These are phyloP conservation scores for Syngnathus scovelli DNA, from an alignment of 2,113 vertebrate species.

Conservation along the genomic window DNA sequence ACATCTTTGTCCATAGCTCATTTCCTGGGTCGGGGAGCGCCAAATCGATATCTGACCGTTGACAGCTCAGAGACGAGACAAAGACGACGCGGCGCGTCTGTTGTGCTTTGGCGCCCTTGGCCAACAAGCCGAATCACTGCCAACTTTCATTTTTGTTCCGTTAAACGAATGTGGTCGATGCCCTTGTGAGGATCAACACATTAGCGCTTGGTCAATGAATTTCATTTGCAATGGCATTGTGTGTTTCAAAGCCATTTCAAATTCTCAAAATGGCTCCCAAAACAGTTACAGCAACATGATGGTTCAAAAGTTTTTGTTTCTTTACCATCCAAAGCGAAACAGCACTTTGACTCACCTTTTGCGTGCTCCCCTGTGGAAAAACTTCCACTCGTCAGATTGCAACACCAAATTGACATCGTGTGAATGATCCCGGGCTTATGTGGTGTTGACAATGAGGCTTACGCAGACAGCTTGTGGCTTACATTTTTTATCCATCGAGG, in stretches of 20 bases:
- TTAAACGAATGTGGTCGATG: slow-evolving; percentile 15
- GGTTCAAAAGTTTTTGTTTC: not conserved
- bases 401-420: slow-evolving; percentile 7
- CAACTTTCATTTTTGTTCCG: slow-evolving; percentile 25
- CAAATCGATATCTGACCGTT: slow-evolving; percentile 53
- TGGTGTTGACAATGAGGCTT: slow-evolving; percentile 4
- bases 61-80: slow-evolving; percentile 41
- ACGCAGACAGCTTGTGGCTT: slow-evolving; percentile 10
- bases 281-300: not conserved
- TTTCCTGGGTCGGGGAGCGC: slow-evolving; percentile 27
- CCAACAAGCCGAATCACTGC: slow-evolving; percentile 32
- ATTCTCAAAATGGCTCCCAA: not conserved
- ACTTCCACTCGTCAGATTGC: not conserved
- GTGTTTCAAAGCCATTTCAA: slow-evolving; percentile 7
- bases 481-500: slow-evolving; percentile 11
- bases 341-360: not conserved
- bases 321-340: not conserved
- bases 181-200: slow-evolving; percentile 23
- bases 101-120: slow-evolving; percentile 37
- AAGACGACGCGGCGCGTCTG: slow-evolving; percentile 23
- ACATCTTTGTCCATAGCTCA: slow-evolving; percentile 40
- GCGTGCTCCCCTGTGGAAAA: slow-evolving; percentile 3
- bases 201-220: slow-evolving; percentile 10
- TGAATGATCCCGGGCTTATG: not conserved
- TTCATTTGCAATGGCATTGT: slow-evolving; percentile 2